These are phyloP conservation scores for Chrysaora quinquecirrha DNA, from an alignment of 30 jellyfish, hydroid and myxozoan species.

Conservation along the genomic window DNA sequence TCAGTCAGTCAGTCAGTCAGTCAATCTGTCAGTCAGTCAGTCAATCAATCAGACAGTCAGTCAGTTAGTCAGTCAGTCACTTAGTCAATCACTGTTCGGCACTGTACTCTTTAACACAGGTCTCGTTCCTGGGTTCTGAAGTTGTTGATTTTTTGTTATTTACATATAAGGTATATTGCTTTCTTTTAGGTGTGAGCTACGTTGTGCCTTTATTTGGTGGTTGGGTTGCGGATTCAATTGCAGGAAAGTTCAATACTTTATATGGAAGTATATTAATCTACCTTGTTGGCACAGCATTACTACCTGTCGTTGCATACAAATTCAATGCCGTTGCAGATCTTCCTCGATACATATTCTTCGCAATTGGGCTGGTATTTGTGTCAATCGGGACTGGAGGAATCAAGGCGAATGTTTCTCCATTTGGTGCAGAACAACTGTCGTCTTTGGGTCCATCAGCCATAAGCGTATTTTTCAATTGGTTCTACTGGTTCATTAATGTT, in stretches of 20 bases:
- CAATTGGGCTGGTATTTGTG: constrained; percentile 64
- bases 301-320: constrained; percentile 65
- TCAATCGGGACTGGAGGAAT: constrained; percentile 96
- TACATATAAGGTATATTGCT: too few relatives aligned
- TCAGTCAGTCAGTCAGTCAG: too few relatives aligned
- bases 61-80: too few relatives aligned
- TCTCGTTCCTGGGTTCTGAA: too few relatives aligned
- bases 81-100: too few relatives aligned
- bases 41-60: too few relatives aligned
- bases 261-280: constrained; percentile 74
- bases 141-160: too few relatives aligned
- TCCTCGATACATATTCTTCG: constrained; percentile 53
- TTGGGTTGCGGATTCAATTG: constrained; percentile 87
- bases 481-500: constrained; percentile 91
- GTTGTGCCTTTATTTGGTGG: constrained; percentile 90
- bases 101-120: too few relatives aligned
- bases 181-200: constrained; percentile 78
- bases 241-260: constrained; percentile 82
- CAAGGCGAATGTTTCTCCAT: constrained; percentile 87
- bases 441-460: constrained; percentile 77
- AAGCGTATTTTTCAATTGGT: constrained; percentile 82
- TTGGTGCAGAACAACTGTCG: constrained; percentile 90
- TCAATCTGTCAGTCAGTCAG: too few relatives aligned
- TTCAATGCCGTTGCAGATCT: not conserved
- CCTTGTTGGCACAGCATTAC: constrained; percentile 74